Conservation (phyloP, 2,113 vertebrate species). For the Uria aalge region DNA sequence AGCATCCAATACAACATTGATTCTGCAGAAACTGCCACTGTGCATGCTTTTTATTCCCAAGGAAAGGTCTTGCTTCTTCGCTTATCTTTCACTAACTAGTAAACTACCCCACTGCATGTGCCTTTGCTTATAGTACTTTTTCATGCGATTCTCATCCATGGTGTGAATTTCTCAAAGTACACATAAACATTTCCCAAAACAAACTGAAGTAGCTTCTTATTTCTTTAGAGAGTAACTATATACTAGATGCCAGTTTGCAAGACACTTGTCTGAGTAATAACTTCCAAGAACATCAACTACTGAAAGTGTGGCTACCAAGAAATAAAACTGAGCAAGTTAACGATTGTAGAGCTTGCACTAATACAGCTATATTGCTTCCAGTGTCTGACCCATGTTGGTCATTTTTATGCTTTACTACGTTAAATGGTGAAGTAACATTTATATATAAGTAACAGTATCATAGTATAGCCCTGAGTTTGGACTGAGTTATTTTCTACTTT, state of each 20-base stretch:
- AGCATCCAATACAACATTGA: neutral
- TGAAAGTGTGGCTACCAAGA: neutral
- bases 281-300: neutral
- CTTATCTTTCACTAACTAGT: neutral
- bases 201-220: neutral
- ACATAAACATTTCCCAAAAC: neutral
- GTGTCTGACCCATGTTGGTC: neutral
- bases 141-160: neutral
- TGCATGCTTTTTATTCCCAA: neutral
- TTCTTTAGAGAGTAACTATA: neutral
- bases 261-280: neutral
- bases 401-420: neutral
- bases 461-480: neutral
- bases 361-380: neutral
- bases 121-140: neutral
- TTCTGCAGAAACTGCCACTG: neutral
- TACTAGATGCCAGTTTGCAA: neutral
- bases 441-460: neutral
- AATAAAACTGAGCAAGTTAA: neutral
- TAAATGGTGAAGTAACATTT: neutral
- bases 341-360: neutral
- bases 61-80: neutral
- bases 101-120: neutral
- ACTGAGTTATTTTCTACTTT: neutral
- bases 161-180: neutral